Evolutionary conservation across 2,113 vertebrate species (phyloP), one percentile per base, ranked within the genome.

Genomic region (Motacilla alba): DNA sequence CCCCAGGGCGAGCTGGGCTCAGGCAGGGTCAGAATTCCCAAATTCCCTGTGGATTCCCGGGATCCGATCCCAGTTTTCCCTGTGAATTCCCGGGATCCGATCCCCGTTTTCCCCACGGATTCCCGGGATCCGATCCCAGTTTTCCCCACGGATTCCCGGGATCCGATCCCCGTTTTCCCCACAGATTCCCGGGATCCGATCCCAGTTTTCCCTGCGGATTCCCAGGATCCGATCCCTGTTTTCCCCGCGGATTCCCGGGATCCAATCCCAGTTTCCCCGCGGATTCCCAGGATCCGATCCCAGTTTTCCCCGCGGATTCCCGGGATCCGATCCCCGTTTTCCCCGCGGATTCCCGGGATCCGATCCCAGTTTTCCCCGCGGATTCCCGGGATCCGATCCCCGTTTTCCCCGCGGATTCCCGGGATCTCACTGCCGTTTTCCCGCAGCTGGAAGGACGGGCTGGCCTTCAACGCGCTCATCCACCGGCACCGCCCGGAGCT

Each of bases 381-480:
- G 4, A 26, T 50, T 50, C 49, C 49, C 8, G 8, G 8, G 49
- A 10, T 16, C 49, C 16, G 1, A 27, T 5, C 5, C 43, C 16
- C 3, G 5, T 56, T 56, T n/a, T 15, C 59, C 24, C 15, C 2
- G 14, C 3, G 33, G 2, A 16, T 60, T 63, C 28, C 62, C 11
- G 3, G 9, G 62, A 6, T 13, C 31, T 5, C 2, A 68, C 19
- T 9, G 44, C n/a, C 6, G 8, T 43, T 31, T 20, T 19, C 20
- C 41, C 8, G 10, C 96, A 99, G 99, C 98, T 99, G 99, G 99
- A 99, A 99, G 83, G 99, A 99, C 4, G 99, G 99, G 4, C 98
- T 99, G 28, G 99, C 99, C 58, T 99, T 99, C 98, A 99, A 99
- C 6, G 99, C 99, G 52, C 96, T 99, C 94, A 99, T 99, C 97